A percentile compares a stretch with the other conserved stretches of the same genome.
phyloP scores from a whole-genome alignment of 2,888 invertebrate species.

The Volucella inanis region DNA sequence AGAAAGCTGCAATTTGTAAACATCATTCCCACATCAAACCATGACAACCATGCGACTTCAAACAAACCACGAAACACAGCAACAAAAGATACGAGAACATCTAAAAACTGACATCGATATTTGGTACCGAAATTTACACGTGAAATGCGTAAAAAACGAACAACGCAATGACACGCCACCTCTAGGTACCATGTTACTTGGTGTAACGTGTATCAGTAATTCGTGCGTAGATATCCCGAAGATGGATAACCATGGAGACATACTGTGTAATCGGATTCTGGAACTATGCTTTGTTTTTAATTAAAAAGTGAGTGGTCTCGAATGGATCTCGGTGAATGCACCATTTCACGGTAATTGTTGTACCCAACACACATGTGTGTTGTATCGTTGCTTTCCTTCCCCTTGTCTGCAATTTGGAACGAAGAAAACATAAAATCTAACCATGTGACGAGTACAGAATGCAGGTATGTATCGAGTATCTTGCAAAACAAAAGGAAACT shows the following conservation, averaged over 20 bases:
- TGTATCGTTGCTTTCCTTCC: neutral
- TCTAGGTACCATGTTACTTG: conserved; percentile 55
- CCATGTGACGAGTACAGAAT: neutral
- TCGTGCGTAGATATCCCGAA: conserved; percentile 22
- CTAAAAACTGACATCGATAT: conserved; percentile 26
- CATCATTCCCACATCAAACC: conserved; percentile 70
- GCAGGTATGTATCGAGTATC: conserved; percentile 15
- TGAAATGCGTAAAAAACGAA: conserved; percentile 73
- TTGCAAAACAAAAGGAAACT: conserved; percentile 37
- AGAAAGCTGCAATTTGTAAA: conserved; percentile 71
- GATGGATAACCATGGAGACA: conserved; percentile 72
- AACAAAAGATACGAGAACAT: conserved; percentile 22
- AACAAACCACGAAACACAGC: conserved; percentile 30
- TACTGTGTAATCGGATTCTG: conserved; percentile 72
- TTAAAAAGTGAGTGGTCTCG: conserved; percentile 62
- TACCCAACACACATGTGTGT: conserved; percentile 51
- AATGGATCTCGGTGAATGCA: conserved; percentile 33
- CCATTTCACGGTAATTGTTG: conserved; percentile 60
- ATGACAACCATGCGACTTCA: conserved; percentile 65
- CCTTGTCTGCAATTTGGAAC: conserved; percentile 6
- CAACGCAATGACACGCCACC: conserved; percentile 71
- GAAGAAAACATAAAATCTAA: conserved; percentile 42
- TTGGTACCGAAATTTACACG: conserved; percentile 63
- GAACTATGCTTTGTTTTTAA: conserved; percentile 74
- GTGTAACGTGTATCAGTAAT: no score